phyloP scores from a whole-genome alignment of 2,888 invertebrate species.

The Acleris laterana region DNA sequence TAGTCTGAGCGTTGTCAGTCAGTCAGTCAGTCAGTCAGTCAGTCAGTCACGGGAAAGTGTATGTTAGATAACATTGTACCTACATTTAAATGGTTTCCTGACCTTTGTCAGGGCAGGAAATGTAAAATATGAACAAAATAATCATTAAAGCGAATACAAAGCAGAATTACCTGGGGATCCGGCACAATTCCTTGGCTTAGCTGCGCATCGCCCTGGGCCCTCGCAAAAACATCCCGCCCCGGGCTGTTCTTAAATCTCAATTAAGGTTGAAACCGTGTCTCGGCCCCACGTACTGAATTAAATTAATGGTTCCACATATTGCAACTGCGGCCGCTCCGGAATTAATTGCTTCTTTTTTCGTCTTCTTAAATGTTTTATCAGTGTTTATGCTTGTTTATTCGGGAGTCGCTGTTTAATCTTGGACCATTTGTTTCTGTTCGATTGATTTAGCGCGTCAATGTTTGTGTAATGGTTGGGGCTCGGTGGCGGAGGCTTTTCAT shows the following conservation, averaged over 20 bases:
- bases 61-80: not conserved
- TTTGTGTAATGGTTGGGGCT: conserved; percentile 3
- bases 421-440: conserved; percentile 41
- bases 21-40: too few relatives aligned
- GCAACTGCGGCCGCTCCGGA: conserved; percentile 66
- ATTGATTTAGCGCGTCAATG: conserved; percentile 27
- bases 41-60: too few relatives aligned
- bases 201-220: conserved; percentile 47
- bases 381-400: conserved; percentile 68
- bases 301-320: conserved; percentile 84
- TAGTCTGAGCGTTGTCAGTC: too few relatives aligned
- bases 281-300: conserved; percentile 80
- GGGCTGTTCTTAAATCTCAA: conserved; percentile 82
- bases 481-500: not conserved
- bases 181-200: conserved; percentile 31
- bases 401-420: conserved; percentile 56
- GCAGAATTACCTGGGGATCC: conserved; percentile 36
- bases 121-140: conserved; percentile 14
- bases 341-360: conserved; percentile 79
- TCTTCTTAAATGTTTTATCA: conserved; percentile 79
- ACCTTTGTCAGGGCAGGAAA: not conserved
- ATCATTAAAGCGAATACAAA: conserved; percentile 30
- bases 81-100: not conserved
- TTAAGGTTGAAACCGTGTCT: conserved; percentile 83
- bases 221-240: conserved; percentile 67